These are phyloP conservation scores for Julus scanicus DNA, from an alignment of 2,888 invertebrate genomes.

Conservation along the genomic window DNA sequence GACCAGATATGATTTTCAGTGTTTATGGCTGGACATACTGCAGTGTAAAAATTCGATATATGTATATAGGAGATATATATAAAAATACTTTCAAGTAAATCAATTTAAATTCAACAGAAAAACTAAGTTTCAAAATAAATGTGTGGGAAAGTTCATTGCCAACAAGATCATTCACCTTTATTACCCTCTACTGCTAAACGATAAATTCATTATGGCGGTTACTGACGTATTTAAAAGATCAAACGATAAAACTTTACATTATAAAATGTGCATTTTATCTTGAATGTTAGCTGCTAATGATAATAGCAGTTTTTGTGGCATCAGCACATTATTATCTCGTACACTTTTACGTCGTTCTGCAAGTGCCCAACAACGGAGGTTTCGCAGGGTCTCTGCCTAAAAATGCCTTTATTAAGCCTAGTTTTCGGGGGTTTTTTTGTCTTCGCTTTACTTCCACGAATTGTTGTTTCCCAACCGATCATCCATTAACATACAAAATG, in stretches of 20 bases:
- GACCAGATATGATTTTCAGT: no score
- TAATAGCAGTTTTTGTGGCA: background rate
- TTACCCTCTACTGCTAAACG: no score
- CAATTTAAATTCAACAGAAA: no score
- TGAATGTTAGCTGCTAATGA: background rate
- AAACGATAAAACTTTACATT: background rate
- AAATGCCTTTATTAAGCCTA: background rate
- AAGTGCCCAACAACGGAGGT: background rate
- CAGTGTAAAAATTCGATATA: no score
- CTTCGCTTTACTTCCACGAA: background rate
- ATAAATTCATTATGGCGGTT: no score
- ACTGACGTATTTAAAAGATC: background rate
- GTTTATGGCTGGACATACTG: no score
- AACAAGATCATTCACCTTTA: no score
- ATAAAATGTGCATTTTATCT: background rate
- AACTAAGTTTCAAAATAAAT: no score
- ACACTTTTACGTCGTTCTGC: background rate
- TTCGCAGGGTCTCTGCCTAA: background rate
- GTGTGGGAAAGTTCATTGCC: no score
- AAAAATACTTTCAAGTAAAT: no score
- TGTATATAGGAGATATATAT: no score
- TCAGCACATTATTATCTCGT: background rate
- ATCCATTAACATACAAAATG: constrained; percentile 5
- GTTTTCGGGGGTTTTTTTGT: background rate
- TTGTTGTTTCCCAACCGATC: background rate